Base-by-base conservation (phyloP, 2,113 vertebrate species). In the Regulus satrapa region DNA sequence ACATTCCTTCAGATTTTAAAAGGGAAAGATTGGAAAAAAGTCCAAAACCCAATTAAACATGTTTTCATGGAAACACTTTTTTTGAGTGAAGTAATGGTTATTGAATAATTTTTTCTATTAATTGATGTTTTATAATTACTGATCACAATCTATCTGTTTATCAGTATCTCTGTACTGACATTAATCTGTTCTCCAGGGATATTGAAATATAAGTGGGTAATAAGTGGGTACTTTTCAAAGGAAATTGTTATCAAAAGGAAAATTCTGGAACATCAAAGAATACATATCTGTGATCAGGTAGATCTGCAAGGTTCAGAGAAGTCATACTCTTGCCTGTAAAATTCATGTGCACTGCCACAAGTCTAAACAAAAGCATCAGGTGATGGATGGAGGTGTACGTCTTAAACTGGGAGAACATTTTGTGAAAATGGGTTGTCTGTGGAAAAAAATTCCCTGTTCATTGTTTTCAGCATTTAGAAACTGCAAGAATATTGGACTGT, bases 321-420 rank as follows among this genome's bases (percentile, higher is more conserved):
- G 8, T 54, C 48, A 38, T 18, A 14, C 5, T 49, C 26, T 38
- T 4, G 4, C 52, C 45, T 4, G 1, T 31, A 71, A 95, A 76
- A 49, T 6, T 32, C 16, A 4, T 64, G 5, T 11, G 7, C 12
- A 15, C 14, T 79, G 26, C 11, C 18, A 51, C 34, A 26, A 54
- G 11, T 38, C 26, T 51, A 23, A 82, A 64, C 3, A 68, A 59
- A 84, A 82, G 2, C 36, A 41, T 18, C n/a, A 23, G 55, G 12
- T n/a, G 19, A 36, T 36, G n/a, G 21, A 11, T 85, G 9, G 17
- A 48, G 16, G 9, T 59, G 4, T 40, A 26, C 0, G 0, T 15
- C 21, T 48, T 56, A 78, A 77, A 46, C 8, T 90, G 14, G 26
- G 21, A 62, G 85, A 63, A 51, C 1, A 34, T 38, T 85, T 58